Evolutionary conservation across 2,113 vertebrate species (phyloP).

Genomic region (Turnix velox): DNA sequence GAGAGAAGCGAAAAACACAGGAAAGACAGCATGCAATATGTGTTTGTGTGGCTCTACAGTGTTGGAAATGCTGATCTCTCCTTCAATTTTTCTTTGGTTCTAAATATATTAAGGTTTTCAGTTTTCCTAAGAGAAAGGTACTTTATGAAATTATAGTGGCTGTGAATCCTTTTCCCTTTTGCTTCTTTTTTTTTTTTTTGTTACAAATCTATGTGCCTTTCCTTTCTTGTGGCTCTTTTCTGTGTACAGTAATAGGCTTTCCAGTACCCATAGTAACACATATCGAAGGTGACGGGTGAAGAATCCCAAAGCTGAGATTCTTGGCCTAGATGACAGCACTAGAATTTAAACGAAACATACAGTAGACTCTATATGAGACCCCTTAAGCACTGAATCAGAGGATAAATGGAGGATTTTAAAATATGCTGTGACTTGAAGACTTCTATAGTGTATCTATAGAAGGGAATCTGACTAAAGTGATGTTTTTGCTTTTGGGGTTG

Average conservation of each 20-base stretch:
- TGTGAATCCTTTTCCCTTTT: not conserved
- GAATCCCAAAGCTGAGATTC: slow-evolving; percentile 52
- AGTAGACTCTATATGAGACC: not conserved
- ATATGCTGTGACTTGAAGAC: not conserved
- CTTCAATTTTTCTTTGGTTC: not conserved
- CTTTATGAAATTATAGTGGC: not conserved
- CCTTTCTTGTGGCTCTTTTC: not conserved
- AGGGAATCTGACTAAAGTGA: not conserved
- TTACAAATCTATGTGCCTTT: not conserved
- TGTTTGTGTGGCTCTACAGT: not conserved
- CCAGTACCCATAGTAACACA: slow-evolving; percentile 61
- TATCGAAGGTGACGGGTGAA: slow-evolving; percentile 44
- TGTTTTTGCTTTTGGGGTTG: not conserved
- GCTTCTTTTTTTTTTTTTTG: not conserved
- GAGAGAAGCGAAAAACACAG: not conserved
- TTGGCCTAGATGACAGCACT: slow-evolving; percentile 13
- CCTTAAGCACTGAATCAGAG: not conserved
- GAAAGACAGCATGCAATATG: not conserved
- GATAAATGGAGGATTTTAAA: not conserved
- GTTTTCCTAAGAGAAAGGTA: not conserved
- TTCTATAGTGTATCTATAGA: not conserved
- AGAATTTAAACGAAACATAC: slow-evolving; percentile 39
- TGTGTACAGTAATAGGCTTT: slow-evolving; percentile 39
- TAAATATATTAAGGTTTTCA: not conserved
- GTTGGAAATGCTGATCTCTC: not conserved